phyloP scores from a whole-genome alignment of 2,797 vertebrate genomes.

The Typhlichthys eigenmanni region DNA sequence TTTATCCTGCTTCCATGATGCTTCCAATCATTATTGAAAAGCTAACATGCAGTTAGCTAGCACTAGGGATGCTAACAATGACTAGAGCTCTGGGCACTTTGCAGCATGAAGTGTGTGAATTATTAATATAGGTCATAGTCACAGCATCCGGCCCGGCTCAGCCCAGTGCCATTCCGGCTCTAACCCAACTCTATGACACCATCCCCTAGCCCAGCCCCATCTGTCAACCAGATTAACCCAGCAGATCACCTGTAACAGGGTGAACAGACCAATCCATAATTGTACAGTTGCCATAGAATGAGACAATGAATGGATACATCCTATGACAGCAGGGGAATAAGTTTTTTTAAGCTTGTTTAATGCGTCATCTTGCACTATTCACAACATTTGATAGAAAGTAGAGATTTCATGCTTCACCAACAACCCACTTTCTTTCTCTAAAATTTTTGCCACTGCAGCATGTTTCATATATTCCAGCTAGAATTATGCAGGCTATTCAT shows the following conservation, averaged over 20 bases:
- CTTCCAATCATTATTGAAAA: conserved; percentile 23
- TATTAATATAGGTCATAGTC: conserved; percentile 82
- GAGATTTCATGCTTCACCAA: too few relatives aligned
- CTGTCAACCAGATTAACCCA: conserved; percentile 66
- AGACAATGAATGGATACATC: not conserved
- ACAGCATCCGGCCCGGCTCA: conserved; percentile 67
- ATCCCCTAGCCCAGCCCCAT: conserved; percentile 44
- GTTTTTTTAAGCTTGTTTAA: too few relatives aligned
- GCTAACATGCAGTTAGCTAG: conserved; percentile 50
- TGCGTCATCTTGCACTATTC: too few relatives aligned
- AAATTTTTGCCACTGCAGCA: too few relatives aligned
- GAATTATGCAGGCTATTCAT: too few relatives aligned
- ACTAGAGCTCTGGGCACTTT: conserved; percentile 54
- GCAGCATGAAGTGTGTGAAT: conserved; percentile 73
- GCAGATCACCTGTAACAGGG: conserved; percentile 45
- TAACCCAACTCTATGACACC: conserved; percentile 34
- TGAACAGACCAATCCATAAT: conserved; percentile 5
- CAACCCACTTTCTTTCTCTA: too few relatives aligned
- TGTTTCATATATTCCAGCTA: too few relatives aligned
- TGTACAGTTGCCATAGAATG: not conserved
- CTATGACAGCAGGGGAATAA: not conserved
- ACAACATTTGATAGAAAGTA: too few relatives aligned
- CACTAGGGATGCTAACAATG: conserved; percentile 48
- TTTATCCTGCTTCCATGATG: conserved; percentile 15
- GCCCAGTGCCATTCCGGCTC: conserved; percentile 55